These are phyloP conservation scores for Cryptotis parvus DNA, from an alignment of 2,113 vertebrate species.

Conservation along the genomic window DNA sequence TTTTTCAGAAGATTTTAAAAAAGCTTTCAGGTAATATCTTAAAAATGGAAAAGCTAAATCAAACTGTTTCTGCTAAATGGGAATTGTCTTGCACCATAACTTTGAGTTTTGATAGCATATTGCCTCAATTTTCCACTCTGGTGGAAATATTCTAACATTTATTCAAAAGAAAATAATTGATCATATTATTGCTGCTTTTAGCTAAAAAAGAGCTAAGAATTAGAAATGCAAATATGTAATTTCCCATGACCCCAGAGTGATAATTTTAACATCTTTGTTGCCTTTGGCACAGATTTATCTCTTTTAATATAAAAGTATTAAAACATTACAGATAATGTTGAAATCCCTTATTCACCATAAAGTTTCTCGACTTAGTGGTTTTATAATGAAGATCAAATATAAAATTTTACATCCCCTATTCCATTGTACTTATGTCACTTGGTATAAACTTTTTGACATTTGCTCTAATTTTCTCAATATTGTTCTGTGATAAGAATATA, in stretches of 20 bases:
- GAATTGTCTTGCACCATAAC: background rate
- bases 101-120: slow-evolving; percentile 26
- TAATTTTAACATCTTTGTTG: background rate
- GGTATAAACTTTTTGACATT: background rate
- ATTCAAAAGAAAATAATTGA: background rate
- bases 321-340: background rate
- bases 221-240: background rate
- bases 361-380: background rate
- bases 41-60: slow-evolving; percentile 46
- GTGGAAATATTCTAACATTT: background rate
- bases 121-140: background rate
- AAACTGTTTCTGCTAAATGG: slow-evolving; percentile 12
- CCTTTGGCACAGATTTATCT: background rate
- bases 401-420: background rate
- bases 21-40: slow-evolving; percentile 52
- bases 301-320: background rate
- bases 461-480: background rate
- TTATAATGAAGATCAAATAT: background rate
- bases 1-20: slow-evolving; percentile 35
- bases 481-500: background rate
- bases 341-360: background rate
- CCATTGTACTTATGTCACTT: background rate
- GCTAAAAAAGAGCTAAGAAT: background rate
- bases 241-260: background rate
- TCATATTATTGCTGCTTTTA: background rate